Evolutionary conservation across 2,113 vertebrate species (phyloP).

Genomic region (Petromus typicus): DNA sequence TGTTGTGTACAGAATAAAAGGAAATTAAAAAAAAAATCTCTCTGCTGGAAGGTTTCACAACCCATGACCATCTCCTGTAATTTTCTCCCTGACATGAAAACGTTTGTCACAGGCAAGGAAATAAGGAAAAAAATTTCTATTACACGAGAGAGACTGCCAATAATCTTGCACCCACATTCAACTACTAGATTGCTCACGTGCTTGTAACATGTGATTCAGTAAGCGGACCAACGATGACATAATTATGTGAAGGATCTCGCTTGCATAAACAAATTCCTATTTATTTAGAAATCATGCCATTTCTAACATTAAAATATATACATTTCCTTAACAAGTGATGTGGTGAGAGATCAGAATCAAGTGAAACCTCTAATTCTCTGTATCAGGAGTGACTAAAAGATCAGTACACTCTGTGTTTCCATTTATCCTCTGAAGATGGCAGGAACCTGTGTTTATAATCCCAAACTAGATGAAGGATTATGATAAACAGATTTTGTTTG

Average conservation of each 20-base stretch:
- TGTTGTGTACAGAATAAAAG: conserved; percentile 64
- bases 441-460: conserved; percentile 76
- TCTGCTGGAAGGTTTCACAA: conserved; percentile 40
- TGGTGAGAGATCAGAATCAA: conserved; percentile 86
- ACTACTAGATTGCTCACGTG: conserved; percentile 42
- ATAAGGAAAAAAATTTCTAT: not conserved
- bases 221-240: conserved; percentile 67
- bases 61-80: not conserved
- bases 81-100: conserved; percentile 67
- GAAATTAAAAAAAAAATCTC: conserved; percentile 33
- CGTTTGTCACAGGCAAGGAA: conserved; percentile 29
- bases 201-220: conserved; percentile 67
- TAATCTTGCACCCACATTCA: conserved; percentile 59
- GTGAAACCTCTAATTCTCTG: conserved; percentile 84
- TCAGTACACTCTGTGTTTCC: conserved; percentile 60
- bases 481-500: conserved; percentile 36
- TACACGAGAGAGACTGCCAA: not conserved
- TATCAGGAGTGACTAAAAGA: conserved; percentile 79
- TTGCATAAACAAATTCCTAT: conserved; percentile 82
- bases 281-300: conserved; percentile 84
- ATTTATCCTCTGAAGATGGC: conserved; percentile 80
- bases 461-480: conserved; percentile 69
- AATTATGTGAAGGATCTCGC: conserved; percentile 77
- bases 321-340: conserved; percentile 72
- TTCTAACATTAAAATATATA: conserved; percentile 83